Percentiles rank a stretch among this genome's conserved stretches.
These are phyloP conservation scores for Coregonus ussuriensis DNA, from an alignment of 2,797 vertebrate species.

Conservation along the genomic window DNA sequence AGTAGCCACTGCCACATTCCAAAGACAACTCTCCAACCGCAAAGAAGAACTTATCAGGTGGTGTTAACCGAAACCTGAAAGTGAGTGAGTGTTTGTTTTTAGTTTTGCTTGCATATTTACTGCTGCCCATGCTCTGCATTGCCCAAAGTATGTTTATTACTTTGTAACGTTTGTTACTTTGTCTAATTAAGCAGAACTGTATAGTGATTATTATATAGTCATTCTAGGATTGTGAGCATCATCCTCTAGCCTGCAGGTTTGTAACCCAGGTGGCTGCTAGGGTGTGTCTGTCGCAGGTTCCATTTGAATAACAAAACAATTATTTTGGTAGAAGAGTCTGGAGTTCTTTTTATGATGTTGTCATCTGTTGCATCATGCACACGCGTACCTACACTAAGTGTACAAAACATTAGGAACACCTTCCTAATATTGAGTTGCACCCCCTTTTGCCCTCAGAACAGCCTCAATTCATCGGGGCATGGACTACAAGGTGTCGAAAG, in stretches of 20 bases:
- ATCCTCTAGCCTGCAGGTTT: not conserved
- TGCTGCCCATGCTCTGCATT: not conserved
- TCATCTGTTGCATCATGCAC: not conserved
- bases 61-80: not conserved
- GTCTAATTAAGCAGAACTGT: not conserved
- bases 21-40: not conserved
- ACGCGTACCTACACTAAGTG: not conserved
- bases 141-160: not conserved
- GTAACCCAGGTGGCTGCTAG: not conserved
- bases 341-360: not conserved
- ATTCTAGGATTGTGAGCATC: not conserved
- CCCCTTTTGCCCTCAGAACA: too few species aligned
- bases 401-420: too few species aligned
- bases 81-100: not conserved
- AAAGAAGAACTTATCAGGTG: slow-evolving; percentile 6
- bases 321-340: not conserved
- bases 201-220: not conserved
- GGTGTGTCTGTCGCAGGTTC: slow-evolving; percentile 10
- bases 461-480: too few species aligned
- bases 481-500: too few species aligned
- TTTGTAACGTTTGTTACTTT: too few species aligned
- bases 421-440: too few species aligned
- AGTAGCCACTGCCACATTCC: not conserved
- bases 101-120: not conserved
- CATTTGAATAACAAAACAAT: slow-evolving; percentile 44